Conservation (phyloP, 2,888 invertebrate genomes). For the Strigamia crassipes region DNA sequence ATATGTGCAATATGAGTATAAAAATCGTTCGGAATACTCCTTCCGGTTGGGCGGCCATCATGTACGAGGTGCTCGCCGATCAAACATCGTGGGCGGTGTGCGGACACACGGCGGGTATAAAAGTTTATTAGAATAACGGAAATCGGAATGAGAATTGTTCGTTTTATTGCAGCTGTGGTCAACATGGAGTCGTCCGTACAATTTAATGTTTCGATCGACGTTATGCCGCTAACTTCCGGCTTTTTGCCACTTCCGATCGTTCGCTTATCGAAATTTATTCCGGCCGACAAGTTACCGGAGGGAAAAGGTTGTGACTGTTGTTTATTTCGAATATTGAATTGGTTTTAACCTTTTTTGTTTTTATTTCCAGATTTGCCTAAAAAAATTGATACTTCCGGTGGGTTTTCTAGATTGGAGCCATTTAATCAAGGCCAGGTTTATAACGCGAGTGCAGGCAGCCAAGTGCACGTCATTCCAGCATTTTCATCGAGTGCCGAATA, state of each 20-base stretch:
- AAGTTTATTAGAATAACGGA: no score
- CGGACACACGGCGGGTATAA: conserved; percentile 80
- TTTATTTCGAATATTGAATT: neutral
- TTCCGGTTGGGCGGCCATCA: conserved; percentile 62
- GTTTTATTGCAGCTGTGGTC: conserved; percentile 67
- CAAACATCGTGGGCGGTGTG: conserved; percentile 92
- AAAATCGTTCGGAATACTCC: conserved; percentile 51
- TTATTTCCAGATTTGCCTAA: neutral
- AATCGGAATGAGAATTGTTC: neutral
- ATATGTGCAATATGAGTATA: conserved; percentile 68
- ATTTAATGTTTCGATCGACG: conserved; percentile 80
- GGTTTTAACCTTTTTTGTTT: neutral
- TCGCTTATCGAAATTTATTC: conserved; percentile 85
- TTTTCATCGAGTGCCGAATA: neutral
- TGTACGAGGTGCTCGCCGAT: conserved; percentile 93
- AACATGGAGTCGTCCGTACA: conserved; percentile 69
- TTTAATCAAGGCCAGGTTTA: conserved; percentile 91
- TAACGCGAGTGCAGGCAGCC: conserved; percentile 81
- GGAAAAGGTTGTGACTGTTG: neutral
- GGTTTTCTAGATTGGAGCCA: conserved; percentile 75
- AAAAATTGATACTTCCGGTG: neutral
- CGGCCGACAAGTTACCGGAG: conserved; percentile 62
- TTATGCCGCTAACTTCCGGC: conserved; percentile 91
- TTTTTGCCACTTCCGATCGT: conserved; percentile 86
- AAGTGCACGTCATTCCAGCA: conserved; percentile 46